Evolutionary conservation across 1,140 invertebrate genomes (phyloP), one percentile per base, ranked within the genome.

Genomic region (Battus philenor): DNA sequence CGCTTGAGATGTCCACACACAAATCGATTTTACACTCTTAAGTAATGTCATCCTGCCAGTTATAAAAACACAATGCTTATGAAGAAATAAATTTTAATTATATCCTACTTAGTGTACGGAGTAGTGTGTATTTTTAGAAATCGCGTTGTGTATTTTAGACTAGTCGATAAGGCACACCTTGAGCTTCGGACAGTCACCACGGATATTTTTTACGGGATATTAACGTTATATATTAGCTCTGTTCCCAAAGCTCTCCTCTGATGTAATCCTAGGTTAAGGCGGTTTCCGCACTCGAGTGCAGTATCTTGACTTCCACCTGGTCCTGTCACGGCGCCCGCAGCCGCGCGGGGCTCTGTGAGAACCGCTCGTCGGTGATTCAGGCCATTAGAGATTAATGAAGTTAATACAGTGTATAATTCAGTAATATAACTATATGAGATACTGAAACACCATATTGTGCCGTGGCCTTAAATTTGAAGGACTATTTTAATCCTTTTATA

Each of bases 91-190:
- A 76, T 67, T 72, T 70, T 71, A 76, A 68, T 68, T 71, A 74
- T 75, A 85, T 81, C 77, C 77, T 82, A 82, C 68, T 71, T 80
- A 85, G 77, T 39, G 63, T 85, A 82, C 56, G 67, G 49, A 64
- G 72, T 85, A 81, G 76, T 74, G 57, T 77, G 81, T 85, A 85
- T 85, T 85, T 85, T 85, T 85, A 85, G 81, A 82, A 68, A 78
- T 82, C 48, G 77, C 81, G 77, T 85, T 81, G 75, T 82, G 68
- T 83, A 81, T 72, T 69, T 85, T 85, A 83, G 77, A 64, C 54
- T 82, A 85, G 78, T 78, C 54, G 39, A 59, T 80, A 82, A 80
- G 74, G 22, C 29, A 82, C 70, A 78, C 69, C 62, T 78, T 83
- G 81, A 85, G 81, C 81, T 85, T 84, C 64, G 67, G 71, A 77